Conservation (phyloP, 2,888 invertebrate species). For the Euplexia lucipara region DNA sequence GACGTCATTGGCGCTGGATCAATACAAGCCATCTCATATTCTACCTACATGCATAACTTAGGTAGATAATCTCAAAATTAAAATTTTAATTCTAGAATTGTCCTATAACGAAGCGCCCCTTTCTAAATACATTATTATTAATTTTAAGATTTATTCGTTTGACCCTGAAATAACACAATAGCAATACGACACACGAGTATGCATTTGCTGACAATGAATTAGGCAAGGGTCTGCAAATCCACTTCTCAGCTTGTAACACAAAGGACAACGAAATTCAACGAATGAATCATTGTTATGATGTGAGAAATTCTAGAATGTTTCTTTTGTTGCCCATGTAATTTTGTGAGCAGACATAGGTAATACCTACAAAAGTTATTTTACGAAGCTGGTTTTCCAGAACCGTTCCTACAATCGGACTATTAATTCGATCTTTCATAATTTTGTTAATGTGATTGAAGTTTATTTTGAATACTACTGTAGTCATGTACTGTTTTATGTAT, state of each 20-base stretch:
- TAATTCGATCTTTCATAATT: too few relatives aligned
- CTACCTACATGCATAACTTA: constrained; percentile 1
- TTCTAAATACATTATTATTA: not conserved
- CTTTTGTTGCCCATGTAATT: constrained; percentile 2
- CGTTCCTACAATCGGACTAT: too few relatives aligned
- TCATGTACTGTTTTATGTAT: too few relatives aligned
- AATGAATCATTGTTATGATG: not conserved
- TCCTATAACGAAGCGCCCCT: not conserved
- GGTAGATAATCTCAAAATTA: not conserved
- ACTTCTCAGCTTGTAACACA: not conserved
- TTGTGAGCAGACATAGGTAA: not conserved
- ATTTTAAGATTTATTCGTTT: not conserved
- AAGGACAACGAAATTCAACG: not conserved
- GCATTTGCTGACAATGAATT: not conserved
- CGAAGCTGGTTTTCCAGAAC: too few relatives aligned
- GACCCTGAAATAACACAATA: constrained; percentile 2
- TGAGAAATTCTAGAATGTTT: constrained; percentile 7
- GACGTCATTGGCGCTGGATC: constrained; percentile 32
- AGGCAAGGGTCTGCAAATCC: not conserved
- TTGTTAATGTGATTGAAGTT: too few relatives aligned
- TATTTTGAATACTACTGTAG: too few relatives aligned
- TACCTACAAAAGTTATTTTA: too few relatives aligned
- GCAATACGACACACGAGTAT: not conserved
- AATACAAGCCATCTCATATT: constrained; percentile 10
- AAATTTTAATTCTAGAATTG: not conserved